Percentiles rank a stretch among this genome's conserved stretches.
These are phyloP conservation scores for Paraescarpia echinospica DNA, from an alignment of 1,140 invertebrate genomes.

Conservation along the genomic window DNA sequence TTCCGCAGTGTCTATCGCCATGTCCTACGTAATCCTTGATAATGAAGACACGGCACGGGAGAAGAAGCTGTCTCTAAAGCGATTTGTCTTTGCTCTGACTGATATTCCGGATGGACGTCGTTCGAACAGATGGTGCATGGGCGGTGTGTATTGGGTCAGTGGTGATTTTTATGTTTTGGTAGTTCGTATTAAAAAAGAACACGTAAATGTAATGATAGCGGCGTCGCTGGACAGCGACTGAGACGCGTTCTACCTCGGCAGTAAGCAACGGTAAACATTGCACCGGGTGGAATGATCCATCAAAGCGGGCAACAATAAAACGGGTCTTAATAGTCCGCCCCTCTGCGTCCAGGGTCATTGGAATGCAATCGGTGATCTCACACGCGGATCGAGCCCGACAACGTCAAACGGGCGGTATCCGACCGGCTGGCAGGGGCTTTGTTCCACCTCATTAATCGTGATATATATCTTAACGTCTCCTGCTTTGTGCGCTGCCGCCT, in stretches of 20 bases:
- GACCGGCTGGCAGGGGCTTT: neutral
- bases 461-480: neutral
- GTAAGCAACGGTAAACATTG: neutral
- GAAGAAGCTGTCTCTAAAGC: no score
- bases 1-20: no score
- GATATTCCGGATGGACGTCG: no score
- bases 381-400: neutral
- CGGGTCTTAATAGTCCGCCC: neutral
- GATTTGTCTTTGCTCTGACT: no score
- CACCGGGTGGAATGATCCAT: neutral
- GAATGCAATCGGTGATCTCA: neutral
- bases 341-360: neutral
- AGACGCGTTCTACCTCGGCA: neutral
- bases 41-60: no score
- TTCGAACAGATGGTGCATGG: no score
- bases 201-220: neutral
- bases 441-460: constrained; percentile 4
- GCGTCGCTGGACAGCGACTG: no score
- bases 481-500: neutral
- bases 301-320: neutral
- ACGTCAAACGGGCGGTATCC: neutral
- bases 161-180: no score
- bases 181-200: neutral
- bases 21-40: no score
- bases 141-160: no score